Evolutionary conservation across 2,888 invertebrate genomes (phyloP), one percentile per base, ranked within the genome.

Genomic region (Hanleya hanleyi): DNA sequence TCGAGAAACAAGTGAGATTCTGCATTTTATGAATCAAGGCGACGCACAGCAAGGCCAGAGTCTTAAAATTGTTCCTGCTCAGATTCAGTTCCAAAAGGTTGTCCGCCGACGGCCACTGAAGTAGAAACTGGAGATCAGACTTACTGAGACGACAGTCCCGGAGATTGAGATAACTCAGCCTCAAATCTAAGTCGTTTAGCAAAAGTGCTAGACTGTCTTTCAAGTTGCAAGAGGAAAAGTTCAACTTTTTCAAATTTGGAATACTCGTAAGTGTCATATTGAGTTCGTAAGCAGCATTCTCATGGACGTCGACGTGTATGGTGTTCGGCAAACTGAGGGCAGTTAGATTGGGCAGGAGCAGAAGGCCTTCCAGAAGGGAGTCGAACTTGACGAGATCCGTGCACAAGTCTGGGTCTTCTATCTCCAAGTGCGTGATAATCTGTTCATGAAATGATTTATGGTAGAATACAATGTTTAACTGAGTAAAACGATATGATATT

Each of bases 361-460:
- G 64, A 22, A 88, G 69, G 5, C 81, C 81, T 26, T 84, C 81
- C 35, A 85, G 67, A 6, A 88, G 71, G 22, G 69, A 38, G 15
- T 72, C 70, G 68, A 86, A 76, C 38, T 75, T 76, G 18, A 32
- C 51, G 6, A 74, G 51, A 57, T 86, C 81, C 6, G 75, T 51
- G 38, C 84, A 81, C 32, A 87, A 64, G 15, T 79, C 74, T 12
- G 77, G 75, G 70, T 87, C 85, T 29, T 83, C 83, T 4, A 84
- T 71, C 67, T 88, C 85, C 35, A 88, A 78, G 71, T 87, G 85
- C 0, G 86, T 86, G 35, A 87, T 81, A 67, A 75, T 77, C 88
- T 87, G 78, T n/a, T n/a, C n/a, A n/a, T n/a, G n/a, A n/a, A n/a
- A n/a, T n/a, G n/a, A n/a, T n/a, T n/a, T n/a, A n/a, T n/a, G n/a